Conservation (phyloP, 2,888 invertebrate genomes). For the Magallana nippona region DNA sequence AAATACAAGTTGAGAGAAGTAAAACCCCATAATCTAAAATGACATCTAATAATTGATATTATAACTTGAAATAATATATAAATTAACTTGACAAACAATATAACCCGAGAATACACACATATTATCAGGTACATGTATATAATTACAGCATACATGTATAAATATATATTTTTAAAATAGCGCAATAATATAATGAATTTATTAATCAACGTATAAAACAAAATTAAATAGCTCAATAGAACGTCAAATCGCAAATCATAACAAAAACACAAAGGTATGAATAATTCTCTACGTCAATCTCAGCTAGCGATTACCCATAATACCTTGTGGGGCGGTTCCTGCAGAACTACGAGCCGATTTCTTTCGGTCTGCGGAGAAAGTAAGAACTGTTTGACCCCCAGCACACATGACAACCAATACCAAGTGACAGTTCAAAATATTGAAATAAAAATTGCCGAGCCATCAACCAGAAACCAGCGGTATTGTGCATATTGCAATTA, state of each 20-base stretch:
- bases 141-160: neutral
- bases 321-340: conserved; percentile 16
- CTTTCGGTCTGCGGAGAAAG: conserved; percentile 21
- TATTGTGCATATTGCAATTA: too few species aligned
- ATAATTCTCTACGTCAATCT: neutral
- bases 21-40: too few species aligned
- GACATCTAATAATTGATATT: too few species aligned
- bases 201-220: neutral
- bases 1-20: too few species aligned
- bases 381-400: neutral
- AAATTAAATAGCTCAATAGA: neutral
- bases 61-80: neutral
- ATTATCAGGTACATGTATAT: neutral
- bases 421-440: neutral
- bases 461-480: too few species aligned
- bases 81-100: neutral
- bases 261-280: neutral
- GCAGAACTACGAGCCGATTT: conserved; percentile 19
- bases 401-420: neutral
- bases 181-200: neutral
- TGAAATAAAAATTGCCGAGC: too few species aligned
- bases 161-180: neutral
- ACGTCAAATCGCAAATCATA: neutral
- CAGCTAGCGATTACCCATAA: conserved; percentile 3
- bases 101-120: neutral